Percentiles rank a stretch among this genome's conserved stretches.
Evolutionary conservation across 2,113 vertebrate genomes (phyloP).

Genomic region (Apodemus sylvaticus): DNA sequence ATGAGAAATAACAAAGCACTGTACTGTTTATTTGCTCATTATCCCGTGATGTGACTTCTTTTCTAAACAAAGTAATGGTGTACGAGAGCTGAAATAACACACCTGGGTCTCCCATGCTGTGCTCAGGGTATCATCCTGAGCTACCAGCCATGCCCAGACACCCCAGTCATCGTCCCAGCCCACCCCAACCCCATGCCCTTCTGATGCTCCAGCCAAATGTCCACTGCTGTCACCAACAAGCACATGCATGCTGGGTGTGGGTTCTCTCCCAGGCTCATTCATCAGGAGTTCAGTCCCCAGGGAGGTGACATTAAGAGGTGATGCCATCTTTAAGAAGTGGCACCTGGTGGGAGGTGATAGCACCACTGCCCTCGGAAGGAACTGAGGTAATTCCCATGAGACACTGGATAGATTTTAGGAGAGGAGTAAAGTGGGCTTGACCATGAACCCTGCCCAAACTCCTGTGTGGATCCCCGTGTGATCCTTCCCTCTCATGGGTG

Average conservation of each 20-base stretch:
- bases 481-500: not conserved
- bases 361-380: not conserved
- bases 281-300: not conserved
- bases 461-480: not conserved
- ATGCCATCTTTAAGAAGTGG: not conserved
- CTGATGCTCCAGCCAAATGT: not conserved
- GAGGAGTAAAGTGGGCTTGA: not conserved
- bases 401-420: not conserved
- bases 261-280: not conserved
- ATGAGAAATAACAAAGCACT: not conserved
- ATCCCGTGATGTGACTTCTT: not conserved
- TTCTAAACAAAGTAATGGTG: not conserved
- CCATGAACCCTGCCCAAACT: no score
- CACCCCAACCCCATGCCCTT: not conserved
- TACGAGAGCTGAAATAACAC: not conserved
- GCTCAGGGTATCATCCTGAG: not conserved
- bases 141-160: fast-evolving
- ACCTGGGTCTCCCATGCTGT: not conserved
- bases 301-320: not conserved
- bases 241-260: not conserved
- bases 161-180: not conserved
- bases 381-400: not conserved
- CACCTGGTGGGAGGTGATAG: not conserved
- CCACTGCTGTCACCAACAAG: not conserved
- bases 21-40: not conserved